phyloP scores from a whole-genome alignment of 2,888 invertebrate genomes.

The Eurois occulta region DNA sequence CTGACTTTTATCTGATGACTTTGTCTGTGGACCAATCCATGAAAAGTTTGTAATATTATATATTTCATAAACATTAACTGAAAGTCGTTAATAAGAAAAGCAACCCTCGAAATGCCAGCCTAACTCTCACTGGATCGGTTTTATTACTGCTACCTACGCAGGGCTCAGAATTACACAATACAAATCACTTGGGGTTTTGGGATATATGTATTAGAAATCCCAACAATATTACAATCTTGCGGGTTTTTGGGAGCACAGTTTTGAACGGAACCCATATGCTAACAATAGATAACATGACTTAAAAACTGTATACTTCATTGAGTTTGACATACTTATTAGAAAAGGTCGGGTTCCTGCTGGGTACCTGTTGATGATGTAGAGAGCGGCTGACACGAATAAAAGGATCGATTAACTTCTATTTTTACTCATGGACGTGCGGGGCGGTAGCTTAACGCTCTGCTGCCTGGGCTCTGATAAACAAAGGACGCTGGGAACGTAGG shows the following conservation, averaged over 20 bases:
- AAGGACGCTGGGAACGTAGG: constrained; percentile 74
- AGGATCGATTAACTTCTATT: constrained; percentile 90
- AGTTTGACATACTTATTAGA: constrained; percentile 64
- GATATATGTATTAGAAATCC: constrained; percentile 49
- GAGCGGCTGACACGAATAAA: constrained; percentile 87
- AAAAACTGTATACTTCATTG: constrained; percentile 63
- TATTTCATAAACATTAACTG: constrained; percentile 1
- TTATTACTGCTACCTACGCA: constrained; percentile 50
- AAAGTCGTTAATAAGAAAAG: constrained; percentile 30
- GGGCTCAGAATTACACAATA: constrained; percentile 40
- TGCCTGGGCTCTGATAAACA: constrained; percentile 76
- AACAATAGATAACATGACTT: constrained; percentile 49
- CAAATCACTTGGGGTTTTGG: constrained; percentile 51
- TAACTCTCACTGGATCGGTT: constrained; percentile 50
- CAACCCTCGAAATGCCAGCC: constrained; percentile 36
- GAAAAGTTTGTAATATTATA: constrained; percentile 7
- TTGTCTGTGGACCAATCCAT: not conserved
- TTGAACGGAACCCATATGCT: constrained; percentile 18
- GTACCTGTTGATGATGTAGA: constrained; percentile 75
- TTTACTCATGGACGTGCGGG: constrained; percentile 82
- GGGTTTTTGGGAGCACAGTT: constrained; percentile 27
- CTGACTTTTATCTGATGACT: not conserved
- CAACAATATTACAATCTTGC: constrained; percentile 37
- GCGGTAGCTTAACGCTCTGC: constrained; percentile 73
- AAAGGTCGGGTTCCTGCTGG: constrained; percentile 67